phyloP scores from a whole-genome alignment of 2,888 invertebrate genomes.

The Cybosia mesomella region DNA sequence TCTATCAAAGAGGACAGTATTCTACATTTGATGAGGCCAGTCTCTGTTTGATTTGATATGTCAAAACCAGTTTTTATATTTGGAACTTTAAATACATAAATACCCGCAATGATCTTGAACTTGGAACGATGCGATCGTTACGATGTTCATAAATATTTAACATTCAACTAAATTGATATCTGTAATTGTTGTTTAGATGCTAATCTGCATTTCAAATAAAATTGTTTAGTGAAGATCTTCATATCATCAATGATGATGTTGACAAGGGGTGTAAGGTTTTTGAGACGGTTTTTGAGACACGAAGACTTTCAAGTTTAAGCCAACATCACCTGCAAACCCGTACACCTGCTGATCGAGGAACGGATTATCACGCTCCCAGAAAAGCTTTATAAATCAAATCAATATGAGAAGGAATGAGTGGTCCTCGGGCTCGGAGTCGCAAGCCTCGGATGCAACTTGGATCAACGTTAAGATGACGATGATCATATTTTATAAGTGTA shows the following conservation, averaged over 20 bases:
- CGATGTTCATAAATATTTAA: constrained; percentile 19
- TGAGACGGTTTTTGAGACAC: too few relatives aligned
- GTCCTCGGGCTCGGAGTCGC: too few relatives aligned
- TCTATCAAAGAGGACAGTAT: neutral
- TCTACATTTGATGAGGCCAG: constrained; percentile 1
- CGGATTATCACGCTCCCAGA: too few relatives aligned
- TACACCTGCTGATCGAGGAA: too few relatives aligned
- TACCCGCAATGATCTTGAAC: constrained; percentile 23
- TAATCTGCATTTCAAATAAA: neutral
- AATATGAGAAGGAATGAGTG: too few relatives aligned
- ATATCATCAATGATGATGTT: neutral
- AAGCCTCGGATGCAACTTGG: too few relatives aligned
- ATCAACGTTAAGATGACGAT: too few relatives aligned
- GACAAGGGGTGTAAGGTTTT: neutral
- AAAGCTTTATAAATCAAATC: too few relatives aligned
- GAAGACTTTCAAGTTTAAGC: too few relatives aligned
- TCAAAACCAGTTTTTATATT: constrained; percentile 8
- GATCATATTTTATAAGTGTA: too few relatives aligned
- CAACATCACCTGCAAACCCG: too few relatives aligned
- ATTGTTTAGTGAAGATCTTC: neutral
- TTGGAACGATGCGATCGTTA: constrained; percentile 14
- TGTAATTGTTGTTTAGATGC: neutral
- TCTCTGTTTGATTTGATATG: constrained; percentile 15
- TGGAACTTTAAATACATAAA: constrained; percentile 14
- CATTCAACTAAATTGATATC: constrained; percentile 5